Base-by-base conservation (phyloP, 2,888 invertebrate genomes). In the Idaea straminata region DNA sequence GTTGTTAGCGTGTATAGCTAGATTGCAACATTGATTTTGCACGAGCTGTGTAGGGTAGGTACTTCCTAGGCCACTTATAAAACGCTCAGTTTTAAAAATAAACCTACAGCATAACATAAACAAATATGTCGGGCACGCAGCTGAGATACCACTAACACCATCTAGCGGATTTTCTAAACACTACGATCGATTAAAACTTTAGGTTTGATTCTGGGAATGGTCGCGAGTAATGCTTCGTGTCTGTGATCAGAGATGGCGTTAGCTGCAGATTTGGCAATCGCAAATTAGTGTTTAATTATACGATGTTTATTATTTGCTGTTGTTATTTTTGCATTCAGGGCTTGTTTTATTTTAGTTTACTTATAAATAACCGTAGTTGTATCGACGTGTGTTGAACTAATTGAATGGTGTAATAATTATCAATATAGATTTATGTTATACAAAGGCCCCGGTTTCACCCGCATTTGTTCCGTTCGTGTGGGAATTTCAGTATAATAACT, bases 11-110 rank as follows among this genome's bases (percentile, higher is more conserved):
- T 79, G 75, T 79, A 86, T 84, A 77, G 74, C 74, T 77, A 79
- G 74, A 78, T 75, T 82, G 83, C 82, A 80, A 66, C 74, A 77
- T 73, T 66, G 71, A 66, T 83, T 83, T 79, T 85, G 82, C 81
- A 80, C 78, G 75, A 74, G 74, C 70, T 73, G 78, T 78, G 82
- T 82, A 47, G 47, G 13, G 47, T 25, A 82, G 66, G 68, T 71
- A 87, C 89, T 88, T 87, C 89, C 85, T 86, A 83, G 84, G 83
- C 90, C 87, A 90, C 90, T 91, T 91, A 88, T 88, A 89, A 89
- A 89, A 85, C 81, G 87, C 83, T 87, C 84, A 68, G 81, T 73
- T 86, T 85, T 87, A 90, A 89, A 92, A 92, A 91, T 91, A 91
- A 88, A 87, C 84, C 74, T 68, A 79, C 79, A 81, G 80, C 77